A percentile compares a stretch with the other conserved stretches of the same genome.
phyloP scores from a whole-genome alignment of 1,140 invertebrate species.

The Pinna nobilis region DNA sequence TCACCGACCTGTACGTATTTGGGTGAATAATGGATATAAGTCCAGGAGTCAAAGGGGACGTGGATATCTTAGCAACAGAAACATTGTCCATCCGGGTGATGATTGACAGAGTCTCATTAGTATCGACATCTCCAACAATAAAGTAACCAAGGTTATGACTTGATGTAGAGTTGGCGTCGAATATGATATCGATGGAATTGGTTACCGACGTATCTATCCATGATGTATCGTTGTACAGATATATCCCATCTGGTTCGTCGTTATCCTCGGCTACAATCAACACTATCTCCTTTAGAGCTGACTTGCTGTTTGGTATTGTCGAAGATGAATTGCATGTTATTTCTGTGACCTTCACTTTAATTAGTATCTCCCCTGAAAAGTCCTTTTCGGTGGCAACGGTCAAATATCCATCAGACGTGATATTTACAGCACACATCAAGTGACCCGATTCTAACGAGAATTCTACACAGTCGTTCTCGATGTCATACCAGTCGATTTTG shows the following conservation, averaged over 20 bases:
- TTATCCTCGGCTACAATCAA: neutral
- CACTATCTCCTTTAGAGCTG: neutral
- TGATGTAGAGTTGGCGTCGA: slow-evolving; percentile 7
- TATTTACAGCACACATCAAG: neutral
- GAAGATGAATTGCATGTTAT: neutral
- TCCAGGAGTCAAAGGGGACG: neutral
- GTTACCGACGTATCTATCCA: neutral
- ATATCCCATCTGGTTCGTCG: neutral
- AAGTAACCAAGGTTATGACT: slow-evolving; percentile 5
- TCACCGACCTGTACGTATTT: neutral
- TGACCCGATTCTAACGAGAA: neutral
- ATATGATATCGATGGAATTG: neutral
- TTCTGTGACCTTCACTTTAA: neutral
- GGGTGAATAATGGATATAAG: neutral
- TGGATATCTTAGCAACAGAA: neutral
- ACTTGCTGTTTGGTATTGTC: too few relatives aligned
- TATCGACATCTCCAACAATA: slow-evolving; percentile 4
- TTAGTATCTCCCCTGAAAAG: neutral
- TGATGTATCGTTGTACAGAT: neutral
- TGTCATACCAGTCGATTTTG: neutral
- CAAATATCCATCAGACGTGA: neutral
- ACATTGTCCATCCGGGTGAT: neutral
- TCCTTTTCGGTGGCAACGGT: neutral
- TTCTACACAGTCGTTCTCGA: neutral
- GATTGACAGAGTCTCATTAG: slow-evolving; percentile 2